Evolutionary conservation across 2,888 invertebrate genomes (phyloP).

Genomic region (Acanthoscelides obtectus): DNA sequence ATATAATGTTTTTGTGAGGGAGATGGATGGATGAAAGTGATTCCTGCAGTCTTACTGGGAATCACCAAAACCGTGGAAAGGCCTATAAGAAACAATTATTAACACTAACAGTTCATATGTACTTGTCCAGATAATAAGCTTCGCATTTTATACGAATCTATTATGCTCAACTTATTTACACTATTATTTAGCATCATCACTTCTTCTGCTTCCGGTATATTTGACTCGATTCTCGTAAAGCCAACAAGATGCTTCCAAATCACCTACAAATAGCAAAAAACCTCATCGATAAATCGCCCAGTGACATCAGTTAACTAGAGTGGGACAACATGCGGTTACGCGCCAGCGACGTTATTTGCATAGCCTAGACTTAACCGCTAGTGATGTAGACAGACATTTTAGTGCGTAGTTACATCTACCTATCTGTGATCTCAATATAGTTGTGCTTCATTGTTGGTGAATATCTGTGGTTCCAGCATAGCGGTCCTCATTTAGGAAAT

Average conservation of each 20-base stretch:
- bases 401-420: background rate
- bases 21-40: too few relatives aligned
- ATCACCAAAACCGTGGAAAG: too few relatives aligned
- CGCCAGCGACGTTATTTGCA: background rate
- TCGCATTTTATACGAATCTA: too few relatives aligned
- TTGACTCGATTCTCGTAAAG: background rate
- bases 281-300: background rate
- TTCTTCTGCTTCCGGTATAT: background rate
- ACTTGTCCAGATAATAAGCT: too few relatives aligned
- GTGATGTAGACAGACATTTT: constrained; percentile 2
- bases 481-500: too few relatives aligned
- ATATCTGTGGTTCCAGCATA: background rate
- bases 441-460: background rate
- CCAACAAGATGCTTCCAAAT: background rate
- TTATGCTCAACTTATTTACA: too few relatives aligned
- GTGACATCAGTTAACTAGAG: background rate
- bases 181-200: background rate
- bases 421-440: constrained; percentile 19
- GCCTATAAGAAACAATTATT: too few relatives aligned
- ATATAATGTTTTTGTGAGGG: too few relatives aligned
- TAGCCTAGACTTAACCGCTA: background rate
- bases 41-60: too few relatives aligned
- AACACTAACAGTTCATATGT: too few relatives aligned
- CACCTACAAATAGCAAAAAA: background rate
- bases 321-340: background rate